Conservation (phyloP, 2,113 vertebrate species). For the Uria lomvia region DNA sequence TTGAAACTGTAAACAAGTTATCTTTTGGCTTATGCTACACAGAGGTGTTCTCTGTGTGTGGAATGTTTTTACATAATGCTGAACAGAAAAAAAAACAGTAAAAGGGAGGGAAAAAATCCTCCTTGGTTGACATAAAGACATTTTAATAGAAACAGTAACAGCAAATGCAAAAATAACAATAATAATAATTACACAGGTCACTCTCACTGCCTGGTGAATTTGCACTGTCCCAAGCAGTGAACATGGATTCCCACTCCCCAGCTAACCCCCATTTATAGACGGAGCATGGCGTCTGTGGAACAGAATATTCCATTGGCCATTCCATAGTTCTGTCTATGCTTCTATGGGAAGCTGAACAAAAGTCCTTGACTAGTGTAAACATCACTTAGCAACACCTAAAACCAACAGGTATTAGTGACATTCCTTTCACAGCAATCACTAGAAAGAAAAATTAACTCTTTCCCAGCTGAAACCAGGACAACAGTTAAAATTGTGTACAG, state of each 20-base stretch:
- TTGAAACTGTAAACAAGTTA: not conserved
- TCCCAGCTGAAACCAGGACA: not conserved
- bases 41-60: not conserved
- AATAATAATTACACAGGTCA: not conserved
- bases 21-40: not conserved
- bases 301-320: not conserved
- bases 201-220: not conserved
- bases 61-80: not conserved
- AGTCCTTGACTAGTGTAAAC: not conserved
- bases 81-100: not conserved
- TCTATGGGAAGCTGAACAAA: not conserved
- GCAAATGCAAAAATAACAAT: not conserved
- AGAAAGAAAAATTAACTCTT: not conserved
- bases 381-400: not conserved
- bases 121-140: not conserved
- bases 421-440: not conserved
- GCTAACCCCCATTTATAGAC: not conserved
- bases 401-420: not conserved
- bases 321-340: not conserved
- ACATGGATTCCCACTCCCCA: not conserved
- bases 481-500: not conserved
- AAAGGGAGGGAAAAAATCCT: not conserved
- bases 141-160: not conserved
- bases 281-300: not conserved
- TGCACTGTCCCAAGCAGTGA: not conserved